These are phyloP conservation scores for Archocentrus centrarchus DNA, from an alignment of 2,113 vertebrate genomes.

Conservation along the genomic window DNA sequence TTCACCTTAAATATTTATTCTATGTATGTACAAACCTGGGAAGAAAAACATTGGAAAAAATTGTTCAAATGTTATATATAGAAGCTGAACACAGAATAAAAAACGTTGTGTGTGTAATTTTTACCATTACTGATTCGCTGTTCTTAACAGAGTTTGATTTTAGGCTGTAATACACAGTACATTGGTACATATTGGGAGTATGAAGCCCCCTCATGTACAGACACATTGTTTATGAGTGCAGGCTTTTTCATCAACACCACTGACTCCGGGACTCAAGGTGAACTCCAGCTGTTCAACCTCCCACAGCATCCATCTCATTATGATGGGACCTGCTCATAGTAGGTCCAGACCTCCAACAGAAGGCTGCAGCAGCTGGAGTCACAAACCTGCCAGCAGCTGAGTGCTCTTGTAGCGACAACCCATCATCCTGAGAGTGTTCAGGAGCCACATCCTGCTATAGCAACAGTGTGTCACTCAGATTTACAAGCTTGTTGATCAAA, in stretches of 20 bases:
- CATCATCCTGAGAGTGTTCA: not conserved
- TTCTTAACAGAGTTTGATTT: too few relatives aligned
- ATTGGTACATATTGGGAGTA: too few relatives aligned
- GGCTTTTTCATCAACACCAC: not conserved
- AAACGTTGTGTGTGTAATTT: too few relatives aligned
- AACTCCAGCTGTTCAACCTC: not conserved
- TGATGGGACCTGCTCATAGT: not conserved
- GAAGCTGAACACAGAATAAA: too few relatives aligned
- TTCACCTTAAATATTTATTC: too few relatives aligned
- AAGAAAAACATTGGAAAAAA: too few relatives aligned
- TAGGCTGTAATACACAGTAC: too few relatives aligned
- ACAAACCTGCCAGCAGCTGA: slow-evolving; percentile 37
- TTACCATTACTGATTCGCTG: too few relatives aligned
- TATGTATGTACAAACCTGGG: too few relatives aligned
- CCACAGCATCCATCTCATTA: not conserved
- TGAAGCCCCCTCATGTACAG: too few relatives aligned
- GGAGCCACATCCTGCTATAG: slow-evolving; percentile 1
- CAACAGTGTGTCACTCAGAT: not conserved
- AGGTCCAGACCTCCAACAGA: slow-evolving; percentile 15
- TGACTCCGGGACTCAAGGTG: slow-evolving; percentile 10
- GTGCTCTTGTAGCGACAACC: not conserved
- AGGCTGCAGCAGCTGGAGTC: slow-evolving; percentile 25
- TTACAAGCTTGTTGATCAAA: slow-evolving; percentile 46
- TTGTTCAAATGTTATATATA: too few relatives aligned
- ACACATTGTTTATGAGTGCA: not conserved